Evolutionary conservation across 1,140 invertebrate species (phyloP).

Genomic region (Aphidius gifuensis): DNA sequence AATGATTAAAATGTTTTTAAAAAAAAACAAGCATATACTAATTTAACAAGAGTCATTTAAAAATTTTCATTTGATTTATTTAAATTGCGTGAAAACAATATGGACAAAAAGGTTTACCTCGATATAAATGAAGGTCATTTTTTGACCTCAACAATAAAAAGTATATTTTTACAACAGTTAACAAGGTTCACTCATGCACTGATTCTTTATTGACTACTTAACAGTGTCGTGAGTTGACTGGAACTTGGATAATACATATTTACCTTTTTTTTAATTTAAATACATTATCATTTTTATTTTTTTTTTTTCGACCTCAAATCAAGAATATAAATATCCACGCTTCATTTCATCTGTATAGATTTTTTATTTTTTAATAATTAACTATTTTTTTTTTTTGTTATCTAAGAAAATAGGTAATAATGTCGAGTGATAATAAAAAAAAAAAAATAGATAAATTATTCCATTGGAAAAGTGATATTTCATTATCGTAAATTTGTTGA

Average conservation of each 20-base stretch:
- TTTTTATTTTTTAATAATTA: too few relatives aligned
- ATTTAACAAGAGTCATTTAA: too few relatives aligned
- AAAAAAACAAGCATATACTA: not conserved
- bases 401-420: too few relatives aligned
- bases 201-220: slow-evolving; percentile 35
- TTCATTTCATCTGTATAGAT: not conserved
- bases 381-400: too few relatives aligned
- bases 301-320: not conserved
- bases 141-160: slow-evolving; percentile 35
- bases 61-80: too few relatives aligned
- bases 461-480: too few relatives aligned
- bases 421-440: too few relatives aligned
- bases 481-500: too few relatives aligned
- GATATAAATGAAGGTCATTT: slow-evolving; percentile 39
- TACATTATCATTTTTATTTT: not conserved
- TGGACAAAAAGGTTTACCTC: slow-evolving; percentile 24
- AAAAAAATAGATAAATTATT: too few relatives aligned
- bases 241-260: not conserved
- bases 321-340: not conserved
- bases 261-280: not conserved
- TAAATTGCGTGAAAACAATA: slow-evolving; percentile 4
- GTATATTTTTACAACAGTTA: slow-evolving; percentile 41
- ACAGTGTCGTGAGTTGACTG: not conserved
- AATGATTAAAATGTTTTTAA: slow-evolving; percentile 1
- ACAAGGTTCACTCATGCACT: slow-evolving; percentile 37